phyloP scores from a whole-genome alignment of 2,113 vertebrate genomes.

The Callipepla californica region DNA sequence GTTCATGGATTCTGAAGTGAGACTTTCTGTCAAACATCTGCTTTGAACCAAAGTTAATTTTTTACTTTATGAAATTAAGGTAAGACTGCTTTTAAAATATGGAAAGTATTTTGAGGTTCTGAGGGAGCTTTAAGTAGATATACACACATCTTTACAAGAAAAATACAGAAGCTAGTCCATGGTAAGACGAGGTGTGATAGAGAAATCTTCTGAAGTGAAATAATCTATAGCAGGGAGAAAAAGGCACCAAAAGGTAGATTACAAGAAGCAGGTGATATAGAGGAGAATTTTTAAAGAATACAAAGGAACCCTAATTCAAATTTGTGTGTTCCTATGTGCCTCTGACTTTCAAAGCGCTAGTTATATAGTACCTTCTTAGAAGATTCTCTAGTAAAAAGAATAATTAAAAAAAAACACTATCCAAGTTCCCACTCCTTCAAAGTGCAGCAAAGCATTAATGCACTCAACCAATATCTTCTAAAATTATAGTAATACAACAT shows the following conservation, averaged over 20 bases:
- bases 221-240: background rate
- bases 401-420: background rate
- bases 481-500: background rate
- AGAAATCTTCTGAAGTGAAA: conserved; percentile 20
- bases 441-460: background rate
- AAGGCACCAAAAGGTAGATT: background rate
- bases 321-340: background rate
- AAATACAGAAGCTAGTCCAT: background rate
- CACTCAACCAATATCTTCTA: background rate
- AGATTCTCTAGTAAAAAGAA: background rate
- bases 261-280: background rate
- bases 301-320: background rate
- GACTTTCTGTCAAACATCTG: background rate
- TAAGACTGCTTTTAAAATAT: conserved; percentile 12
- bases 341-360: background rate
- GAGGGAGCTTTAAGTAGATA: background rate
- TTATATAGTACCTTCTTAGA: background rate
- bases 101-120: background rate
- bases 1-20: background rate
- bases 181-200: background rate
- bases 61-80: conserved; percentile 4
- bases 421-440: background rate
- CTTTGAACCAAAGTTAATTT: background rate
- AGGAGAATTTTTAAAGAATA: background rate
- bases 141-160: background rate